These are phyloP conservation scores for Pogoniulus pusillus DNA, from an alignment of 2,797 vertebrate genomes.

Conservation along the genomic window DNA sequence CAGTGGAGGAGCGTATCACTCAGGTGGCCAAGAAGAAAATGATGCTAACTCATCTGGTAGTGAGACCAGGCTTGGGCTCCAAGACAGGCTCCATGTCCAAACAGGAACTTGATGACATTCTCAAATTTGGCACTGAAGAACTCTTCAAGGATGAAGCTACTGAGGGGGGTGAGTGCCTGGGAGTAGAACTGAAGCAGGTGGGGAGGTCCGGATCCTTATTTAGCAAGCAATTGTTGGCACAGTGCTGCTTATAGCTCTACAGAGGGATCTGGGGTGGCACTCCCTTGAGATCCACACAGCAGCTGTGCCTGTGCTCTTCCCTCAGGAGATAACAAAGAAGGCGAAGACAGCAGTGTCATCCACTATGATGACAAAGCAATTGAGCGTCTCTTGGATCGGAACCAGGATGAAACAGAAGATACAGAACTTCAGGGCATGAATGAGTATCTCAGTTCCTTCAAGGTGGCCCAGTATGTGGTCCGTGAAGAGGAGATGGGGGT, in stretches of 20 bases:
- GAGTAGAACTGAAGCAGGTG: not conserved
- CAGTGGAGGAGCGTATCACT: conserved; percentile 97
- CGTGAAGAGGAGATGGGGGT: conserved; percentile 98
- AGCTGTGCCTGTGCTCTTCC: not conserved
- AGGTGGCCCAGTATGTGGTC: conserved; percentile 98
- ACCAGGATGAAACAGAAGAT: conserved; percentile 95
- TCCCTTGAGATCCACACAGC: not conserved
- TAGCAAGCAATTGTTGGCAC: not conserved
- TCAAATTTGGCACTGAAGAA: conserved; percentile 97
- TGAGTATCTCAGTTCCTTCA: conserved; percentile 98
- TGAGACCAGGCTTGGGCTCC: conserved; percentile 94
- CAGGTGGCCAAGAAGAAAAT: conserved; percentile 99
- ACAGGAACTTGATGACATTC: conserved; percentile 97
- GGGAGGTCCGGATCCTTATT: not conserved
- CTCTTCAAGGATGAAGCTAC: conserved; percentile 94
- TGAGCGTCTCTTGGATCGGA: conserved; percentile 90
- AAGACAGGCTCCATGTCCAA: conserved; percentile 99
- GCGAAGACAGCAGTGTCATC: conserved; percentile 95
- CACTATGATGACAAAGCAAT: conserved; percentile 98
- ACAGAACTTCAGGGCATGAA: conserved; percentile 99
- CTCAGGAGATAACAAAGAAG: conserved; percentile 92
- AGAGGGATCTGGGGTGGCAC: not conserved
- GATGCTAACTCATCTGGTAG: conserved; percentile 98
- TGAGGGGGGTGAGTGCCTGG: conserved; percentile 79
- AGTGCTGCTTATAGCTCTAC: not conserved